These are phyloP conservation scores for Taenaris catops DNA, from an alignment of 2,888 invertebrate species.

Conservation along the genomic window DNA sequence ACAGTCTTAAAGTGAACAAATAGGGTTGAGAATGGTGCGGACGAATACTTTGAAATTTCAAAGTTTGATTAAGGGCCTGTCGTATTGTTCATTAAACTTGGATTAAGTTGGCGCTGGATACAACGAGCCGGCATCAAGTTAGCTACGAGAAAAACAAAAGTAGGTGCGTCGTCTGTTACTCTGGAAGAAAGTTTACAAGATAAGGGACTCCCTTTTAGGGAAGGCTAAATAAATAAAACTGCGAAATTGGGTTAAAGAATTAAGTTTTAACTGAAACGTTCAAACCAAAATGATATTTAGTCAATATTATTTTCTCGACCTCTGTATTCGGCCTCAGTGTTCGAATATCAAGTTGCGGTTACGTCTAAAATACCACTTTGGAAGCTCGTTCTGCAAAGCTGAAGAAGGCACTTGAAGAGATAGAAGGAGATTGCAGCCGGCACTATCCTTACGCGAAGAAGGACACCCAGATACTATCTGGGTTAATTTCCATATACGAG, in stretches of 20 bases:
- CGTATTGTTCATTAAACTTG: conserved; percentile 81
- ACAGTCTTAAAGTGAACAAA: conserved; percentile 18
- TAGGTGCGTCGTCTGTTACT: conserved; percentile 38
- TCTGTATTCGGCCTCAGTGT: too few relatives aligned
- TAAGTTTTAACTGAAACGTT: background rate
- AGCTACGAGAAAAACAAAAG: conserved; percentile 66
- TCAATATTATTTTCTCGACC: too few relatives aligned
- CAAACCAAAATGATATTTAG: too few relatives aligned
- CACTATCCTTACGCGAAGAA: too few relatives aligned
- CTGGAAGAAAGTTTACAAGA: conserved; percentile 46
- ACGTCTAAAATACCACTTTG: too few relatives aligned
- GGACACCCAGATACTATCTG: too few relatives aligned
- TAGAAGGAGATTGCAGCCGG: too few relatives aligned
- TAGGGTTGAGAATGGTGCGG: conserved; percentile 36
- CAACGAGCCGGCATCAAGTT: conserved; percentile 80
- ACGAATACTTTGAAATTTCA: conserved; percentile 51
- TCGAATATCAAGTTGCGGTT: too few relatives aligned
- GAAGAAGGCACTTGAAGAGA: too few relatives aligned
- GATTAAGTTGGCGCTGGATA: conserved; percentile 77
- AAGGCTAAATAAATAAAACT: conserved; percentile 3
- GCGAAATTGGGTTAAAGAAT: conserved; percentile 13
- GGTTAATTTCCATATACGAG: too few relatives aligned
- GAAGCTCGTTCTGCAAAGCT: too few relatives aligned
- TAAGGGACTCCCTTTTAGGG: conserved; percentile 37
- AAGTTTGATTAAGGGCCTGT: conserved; percentile 80